Evolutionary conservation across 23 tunicate genomes (phyloP).

Genomic region (Trididemnum clinides): DNA sequence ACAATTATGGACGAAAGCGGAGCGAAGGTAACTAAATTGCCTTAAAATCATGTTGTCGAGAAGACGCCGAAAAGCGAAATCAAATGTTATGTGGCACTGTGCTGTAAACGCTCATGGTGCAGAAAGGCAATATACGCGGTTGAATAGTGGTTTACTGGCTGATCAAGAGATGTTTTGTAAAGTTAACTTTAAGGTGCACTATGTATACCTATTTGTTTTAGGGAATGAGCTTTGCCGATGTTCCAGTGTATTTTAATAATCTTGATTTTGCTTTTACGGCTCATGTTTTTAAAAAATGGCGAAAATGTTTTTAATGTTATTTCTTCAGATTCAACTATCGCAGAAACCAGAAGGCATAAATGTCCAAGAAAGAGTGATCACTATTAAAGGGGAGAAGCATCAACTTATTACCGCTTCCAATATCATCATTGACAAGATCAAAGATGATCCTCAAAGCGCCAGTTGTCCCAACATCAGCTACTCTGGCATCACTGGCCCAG

Average conservation of each 20-base stretch:
- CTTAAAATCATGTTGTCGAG: too few relatives aligned
- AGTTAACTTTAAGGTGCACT: too few relatives aligned
- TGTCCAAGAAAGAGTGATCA: conserved; percentile 91
- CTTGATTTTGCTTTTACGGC: too few relatives aligned
- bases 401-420: conserved; percentile 86
- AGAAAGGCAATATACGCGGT: background rate
- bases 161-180: too few relatives aligned
- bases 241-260: too few relatives aligned
- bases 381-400: conserved; percentile 89
- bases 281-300: too few relatives aligned
- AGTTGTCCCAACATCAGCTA: conserved; percentile 94
- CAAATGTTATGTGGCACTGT: too few relatives aligned
- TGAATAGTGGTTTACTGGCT: background rate
- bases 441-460: conserved; percentile 96
- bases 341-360: conserved; percentile 92
- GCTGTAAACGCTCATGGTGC: too few relatives aligned
- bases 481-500: conserved; percentile 86
- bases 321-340: conserved; percentile 77
- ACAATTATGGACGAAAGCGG: conserved; percentile 95
- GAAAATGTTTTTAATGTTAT: too few relatives aligned
- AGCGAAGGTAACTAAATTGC: conserved; percentile 80
- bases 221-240: too few relatives aligned
- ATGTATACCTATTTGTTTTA: too few relatives aligned
- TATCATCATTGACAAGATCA: conserved; percentile 86
- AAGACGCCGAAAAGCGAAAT: too few relatives aligned